phyloP scores from a whole-genome alignment of 2,888 invertebrate genomes.

The Sphaerophoria rueppellii region DNA sequence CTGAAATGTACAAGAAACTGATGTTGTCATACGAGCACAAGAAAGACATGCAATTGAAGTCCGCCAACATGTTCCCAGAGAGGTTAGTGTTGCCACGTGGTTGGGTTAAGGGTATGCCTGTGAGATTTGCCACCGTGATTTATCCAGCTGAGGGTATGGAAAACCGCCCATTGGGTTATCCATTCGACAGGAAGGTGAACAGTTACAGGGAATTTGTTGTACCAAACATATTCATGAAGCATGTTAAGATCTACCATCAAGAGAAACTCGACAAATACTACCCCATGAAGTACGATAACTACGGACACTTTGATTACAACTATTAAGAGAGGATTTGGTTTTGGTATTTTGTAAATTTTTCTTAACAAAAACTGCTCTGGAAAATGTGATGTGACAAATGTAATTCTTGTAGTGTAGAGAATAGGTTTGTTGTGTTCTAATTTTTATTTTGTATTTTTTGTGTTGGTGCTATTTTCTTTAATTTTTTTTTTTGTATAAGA shows the following conservation, averaged over 20 bases:
- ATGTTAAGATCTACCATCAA: constrained; percentile 80
- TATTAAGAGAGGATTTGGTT: constrained; percentile 19
- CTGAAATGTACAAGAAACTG: constrained; percentile 82
- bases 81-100: constrained; percentile 87
- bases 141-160: constrained; percentile 79
- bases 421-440: constrained; percentile 19
- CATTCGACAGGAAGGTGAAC: constrained; percentile 87
- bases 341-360: background rate
- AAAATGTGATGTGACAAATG: constrained; percentile 35
- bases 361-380: background rate
- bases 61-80: constrained; percentile 85
- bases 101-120: constrained; percentile 85
- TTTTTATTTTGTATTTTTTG: constrained; percentile 6
- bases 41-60: constrained; percentile 82
- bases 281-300: constrained; percentile 51
- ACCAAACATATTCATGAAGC: constrained; percentile 85
- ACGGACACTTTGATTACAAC: constrained; percentile 57
- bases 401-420: constrained; percentile 22
- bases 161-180: constrained; percentile 86
- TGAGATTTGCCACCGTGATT: constrained; percentile 85
- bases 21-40: constrained; percentile 82
- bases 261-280: constrained; percentile 73
- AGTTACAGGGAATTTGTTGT: constrained; percentile 83
- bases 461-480: constrained; percentile 21
- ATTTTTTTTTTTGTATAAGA: constrained; percentile 1